These are phyloP conservation scores for Chlorodrepanis virens DNA, from an alignment of 2,113 vertebrate species.

Conservation along the genomic window DNA sequence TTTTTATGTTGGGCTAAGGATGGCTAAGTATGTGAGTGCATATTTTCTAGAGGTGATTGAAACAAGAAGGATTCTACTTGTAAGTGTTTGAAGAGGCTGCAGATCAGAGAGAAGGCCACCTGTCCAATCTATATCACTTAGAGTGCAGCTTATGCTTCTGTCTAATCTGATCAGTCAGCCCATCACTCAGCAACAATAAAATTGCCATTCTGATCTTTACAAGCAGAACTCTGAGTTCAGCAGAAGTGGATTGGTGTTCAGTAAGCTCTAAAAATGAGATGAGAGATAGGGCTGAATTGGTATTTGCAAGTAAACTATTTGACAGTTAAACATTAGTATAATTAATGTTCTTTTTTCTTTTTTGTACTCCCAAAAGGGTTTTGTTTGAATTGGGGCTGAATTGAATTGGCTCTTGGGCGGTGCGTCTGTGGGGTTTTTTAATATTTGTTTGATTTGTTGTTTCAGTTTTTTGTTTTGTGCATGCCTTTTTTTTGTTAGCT, in stretches of 20 bases:
- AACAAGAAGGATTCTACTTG: neutral
- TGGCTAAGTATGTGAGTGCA: neutral
- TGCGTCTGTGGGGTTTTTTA: neutral
- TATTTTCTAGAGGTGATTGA: neutral
- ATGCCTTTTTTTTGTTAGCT: neutral
- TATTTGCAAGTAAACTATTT: neutral
- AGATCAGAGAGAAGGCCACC: neutral
- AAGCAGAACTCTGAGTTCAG: neutral
- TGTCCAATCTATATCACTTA: neutral
- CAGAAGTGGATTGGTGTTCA: neutral
- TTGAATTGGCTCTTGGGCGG: neutral
- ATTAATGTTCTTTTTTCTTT: neutral
- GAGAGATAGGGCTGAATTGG: neutral
- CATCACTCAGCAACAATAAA: neutral
- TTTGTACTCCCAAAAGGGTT: neutral
- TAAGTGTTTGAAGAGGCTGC: neutral
- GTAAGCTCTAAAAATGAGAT: neutral
- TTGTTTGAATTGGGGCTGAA: neutral
- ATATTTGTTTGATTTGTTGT: neutral
- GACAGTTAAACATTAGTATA: neutral
- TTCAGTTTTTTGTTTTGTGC: neutral
- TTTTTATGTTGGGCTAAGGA: neutral
- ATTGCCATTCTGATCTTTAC: neutral
- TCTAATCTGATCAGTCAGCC: constrained; percentile 14
- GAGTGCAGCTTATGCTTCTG: neutral